phyloP scores from a whole-genome alignment of 2,113 vertebrate species.

The Urocitellus parryii region DNA sequence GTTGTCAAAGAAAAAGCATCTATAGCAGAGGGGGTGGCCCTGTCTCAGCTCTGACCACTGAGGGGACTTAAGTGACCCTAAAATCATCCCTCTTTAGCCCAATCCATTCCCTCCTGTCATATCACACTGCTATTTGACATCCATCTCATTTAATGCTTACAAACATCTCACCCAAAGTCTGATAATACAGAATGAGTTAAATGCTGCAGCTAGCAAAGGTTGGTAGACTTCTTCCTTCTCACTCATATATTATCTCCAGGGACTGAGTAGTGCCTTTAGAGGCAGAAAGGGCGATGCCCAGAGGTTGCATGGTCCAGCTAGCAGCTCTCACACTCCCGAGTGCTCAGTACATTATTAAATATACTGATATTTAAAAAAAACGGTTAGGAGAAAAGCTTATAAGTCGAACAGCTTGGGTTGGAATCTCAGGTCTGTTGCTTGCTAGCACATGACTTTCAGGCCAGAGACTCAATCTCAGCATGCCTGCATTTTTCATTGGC shows the following conservation, averaged over 20 bases:
- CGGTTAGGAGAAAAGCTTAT: background rate
- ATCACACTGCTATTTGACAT: background rate
- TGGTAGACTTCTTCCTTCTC: background rate
- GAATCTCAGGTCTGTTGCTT: background rate
- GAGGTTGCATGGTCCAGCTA: background rate
- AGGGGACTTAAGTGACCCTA: too few species aligned
- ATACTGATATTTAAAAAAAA: too few species aligned
- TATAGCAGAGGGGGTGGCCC: background rate
- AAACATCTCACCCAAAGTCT: background rate
- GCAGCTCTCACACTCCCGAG: fast-evolving
- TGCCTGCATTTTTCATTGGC: background rate
- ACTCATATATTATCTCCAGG: background rate
- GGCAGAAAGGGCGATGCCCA: background rate
- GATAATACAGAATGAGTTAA: background rate
- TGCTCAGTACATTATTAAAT: background rate
- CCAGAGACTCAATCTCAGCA: background rate
- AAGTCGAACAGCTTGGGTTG: background rate
- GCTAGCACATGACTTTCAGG: background rate
- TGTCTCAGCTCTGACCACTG: background rate
- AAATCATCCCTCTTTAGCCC: background rate
- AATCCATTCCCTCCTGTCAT: too few species aligned
- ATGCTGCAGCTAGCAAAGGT: background rate
- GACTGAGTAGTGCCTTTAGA: background rate
- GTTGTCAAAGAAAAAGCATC: background rate
- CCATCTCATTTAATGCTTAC: background rate